A percentile compares a stretch with the other conserved stretches of the same genome.
Conservation (phyloP, 1,140 invertebrate genomes). For the Drosophila equinoxialis region DNA sequence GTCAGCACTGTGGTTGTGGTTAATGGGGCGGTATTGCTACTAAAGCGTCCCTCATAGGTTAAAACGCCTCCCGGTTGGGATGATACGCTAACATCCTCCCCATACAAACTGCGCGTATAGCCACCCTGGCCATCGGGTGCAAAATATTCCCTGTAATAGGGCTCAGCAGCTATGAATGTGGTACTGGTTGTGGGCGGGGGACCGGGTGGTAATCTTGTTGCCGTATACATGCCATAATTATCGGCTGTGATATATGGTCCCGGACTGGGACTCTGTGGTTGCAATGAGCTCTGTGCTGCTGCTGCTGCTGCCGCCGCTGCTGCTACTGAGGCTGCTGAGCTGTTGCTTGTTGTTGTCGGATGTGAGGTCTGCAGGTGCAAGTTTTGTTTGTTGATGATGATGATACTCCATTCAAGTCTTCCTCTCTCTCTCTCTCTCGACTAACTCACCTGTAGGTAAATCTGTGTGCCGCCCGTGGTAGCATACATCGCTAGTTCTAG, state of each 20-base stretch:
- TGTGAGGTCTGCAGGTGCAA: constrained; percentile 68
- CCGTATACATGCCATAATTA: constrained; percentile 82
- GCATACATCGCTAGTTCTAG: constrained; percentile 76
- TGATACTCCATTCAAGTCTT: constrained; percentile 23
- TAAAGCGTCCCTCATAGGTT: constrained; percentile 81
- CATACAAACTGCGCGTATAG: constrained; percentile 72
- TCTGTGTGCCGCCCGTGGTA: constrained; percentile 82
- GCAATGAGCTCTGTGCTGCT: constrained; percentile 50
- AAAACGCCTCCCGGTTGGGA: constrained; percentile 56
- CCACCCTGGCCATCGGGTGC: constrained; percentile 77
- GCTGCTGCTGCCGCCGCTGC: constrained; percentile 36
- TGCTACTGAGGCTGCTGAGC: constrained; percentile 36
- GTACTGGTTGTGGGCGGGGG: constrained; percentile 72
- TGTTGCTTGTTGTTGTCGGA: constrained; percentile 52
- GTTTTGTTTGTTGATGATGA: constrained; percentile 13
- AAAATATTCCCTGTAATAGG: constrained; percentile 82
- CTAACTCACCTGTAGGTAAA: constrained; percentile 82
- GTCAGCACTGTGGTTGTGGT: constrained; percentile 74
- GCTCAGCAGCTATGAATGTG: constrained; percentile 79
- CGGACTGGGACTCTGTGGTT: constrained; percentile 79
- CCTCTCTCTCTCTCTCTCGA: constrained; percentile 20
- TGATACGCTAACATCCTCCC: constrained; percentile 66
- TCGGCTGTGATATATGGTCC: constrained; percentile 80
- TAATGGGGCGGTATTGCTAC: constrained; percentile 60
- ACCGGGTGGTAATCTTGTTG: constrained; percentile 66